Evolutionary conservation across 2,113 vertebrate genomes (phyloP).

Genomic region (Etheostoma spectabile): DNA sequence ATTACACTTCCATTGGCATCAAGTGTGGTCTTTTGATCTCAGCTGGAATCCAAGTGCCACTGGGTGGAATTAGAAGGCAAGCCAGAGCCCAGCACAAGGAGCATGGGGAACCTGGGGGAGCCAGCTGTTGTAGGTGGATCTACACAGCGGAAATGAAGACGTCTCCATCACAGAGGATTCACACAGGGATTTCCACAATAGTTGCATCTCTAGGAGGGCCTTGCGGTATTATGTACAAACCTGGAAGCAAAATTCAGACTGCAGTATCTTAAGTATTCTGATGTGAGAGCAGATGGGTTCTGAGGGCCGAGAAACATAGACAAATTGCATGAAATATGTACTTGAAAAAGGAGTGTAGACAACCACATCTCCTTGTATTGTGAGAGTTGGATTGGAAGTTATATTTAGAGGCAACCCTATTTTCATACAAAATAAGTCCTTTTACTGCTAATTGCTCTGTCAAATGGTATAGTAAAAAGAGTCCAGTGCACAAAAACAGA

Average conservation of each 20-base stretch:
- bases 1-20: slow-evolving; percentile 34
- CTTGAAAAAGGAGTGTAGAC: background rate
- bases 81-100: slow-evolving; percentile 20
- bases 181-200: background rate
- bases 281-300: background rate
- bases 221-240: background rate
- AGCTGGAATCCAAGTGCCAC: slow-evolving; percentile 36
- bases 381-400: background rate
- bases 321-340: background rate
- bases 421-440: background rate
- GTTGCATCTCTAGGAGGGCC: background rate
- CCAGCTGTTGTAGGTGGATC: slow-evolving; percentile 33
- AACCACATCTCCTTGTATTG: background rate
- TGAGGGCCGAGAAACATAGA: background rate
- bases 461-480: too few relatives aligned
- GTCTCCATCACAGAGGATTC: background rate
- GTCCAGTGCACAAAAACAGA: too few relatives aligned
- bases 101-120: slow-evolving; percentile 27
- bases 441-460: background rate
- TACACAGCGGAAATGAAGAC: slow-evolving; percentile 12
- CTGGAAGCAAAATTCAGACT: too few relatives aligned
- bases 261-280: background rate
- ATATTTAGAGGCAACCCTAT: background rate
- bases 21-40: slow-evolving; percentile 63
- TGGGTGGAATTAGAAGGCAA: slow-evolving; percentile 38